Evolutionary conservation across 1,140 invertebrate genomes (phyloP).

Genomic region (Lepidurus couesii): DNA sequence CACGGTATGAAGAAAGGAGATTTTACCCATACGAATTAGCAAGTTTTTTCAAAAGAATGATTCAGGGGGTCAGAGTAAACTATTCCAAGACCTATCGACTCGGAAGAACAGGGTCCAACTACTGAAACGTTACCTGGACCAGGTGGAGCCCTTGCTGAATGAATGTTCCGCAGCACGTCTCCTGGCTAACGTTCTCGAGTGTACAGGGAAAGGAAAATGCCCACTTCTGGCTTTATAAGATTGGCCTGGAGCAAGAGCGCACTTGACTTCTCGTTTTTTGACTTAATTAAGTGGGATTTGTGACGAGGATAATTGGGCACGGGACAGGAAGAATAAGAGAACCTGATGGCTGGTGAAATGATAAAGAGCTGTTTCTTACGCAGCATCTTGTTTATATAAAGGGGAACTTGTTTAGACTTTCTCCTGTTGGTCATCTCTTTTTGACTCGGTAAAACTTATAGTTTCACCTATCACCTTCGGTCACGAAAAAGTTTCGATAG

Average conservation of each 20-base stretch:
- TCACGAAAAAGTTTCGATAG: constrained; percentile 1
- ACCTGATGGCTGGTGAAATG: background rate
- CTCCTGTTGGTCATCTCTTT: background rate
- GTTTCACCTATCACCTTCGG: constrained; percentile 12
- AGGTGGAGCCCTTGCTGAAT: background rate
- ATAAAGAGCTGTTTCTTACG: background rate
- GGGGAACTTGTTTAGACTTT: constrained; percentile 3
- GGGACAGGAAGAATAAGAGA: background rate
- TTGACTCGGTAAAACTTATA: constrained; percentile 3
- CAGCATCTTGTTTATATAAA: constrained; percentile 20
- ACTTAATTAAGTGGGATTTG: background rate
- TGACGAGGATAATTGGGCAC: background rate
- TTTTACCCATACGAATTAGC: background rate
- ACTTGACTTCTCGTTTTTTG: background rate
- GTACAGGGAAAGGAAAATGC: constrained; percentile 2
- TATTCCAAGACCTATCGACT: background rate
- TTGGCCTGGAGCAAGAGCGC: background rate
- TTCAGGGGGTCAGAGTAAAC: too few species aligned
- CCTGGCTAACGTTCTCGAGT: background rate
- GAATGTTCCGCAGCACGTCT: background rate
- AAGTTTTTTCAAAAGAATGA: too few species aligned
- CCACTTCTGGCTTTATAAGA: background rate
- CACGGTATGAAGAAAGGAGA: background rate
- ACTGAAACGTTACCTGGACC: background rate
- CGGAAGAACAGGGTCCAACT: constrained; percentile 1